Evolutionary conservation across 1,140 invertebrate genomes (phyloP).

Genomic region (Argopecten irradians): DNA sequence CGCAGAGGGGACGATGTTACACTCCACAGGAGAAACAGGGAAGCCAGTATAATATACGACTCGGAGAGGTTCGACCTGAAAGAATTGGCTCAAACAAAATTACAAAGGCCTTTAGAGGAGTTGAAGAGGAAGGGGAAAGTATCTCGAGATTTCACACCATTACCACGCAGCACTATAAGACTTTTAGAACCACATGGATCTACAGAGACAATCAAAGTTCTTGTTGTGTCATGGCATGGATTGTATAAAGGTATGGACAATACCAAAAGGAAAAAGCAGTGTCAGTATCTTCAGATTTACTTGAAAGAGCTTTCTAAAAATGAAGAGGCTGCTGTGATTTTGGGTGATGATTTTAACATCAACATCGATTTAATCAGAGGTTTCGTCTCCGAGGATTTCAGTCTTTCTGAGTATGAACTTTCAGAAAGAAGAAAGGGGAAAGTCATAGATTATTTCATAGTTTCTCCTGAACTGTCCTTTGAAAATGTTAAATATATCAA

Average conservation of each 20-base stretch:
- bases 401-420: neutral
- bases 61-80: neutral
- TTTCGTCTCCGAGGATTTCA: neutral
- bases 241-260: neutral
- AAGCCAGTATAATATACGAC: neutral
- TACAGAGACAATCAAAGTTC: neutral
- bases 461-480: neutral
- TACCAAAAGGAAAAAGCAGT: neutral
- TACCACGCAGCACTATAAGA: neutral
- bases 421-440: neutral
- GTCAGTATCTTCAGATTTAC: neutral
- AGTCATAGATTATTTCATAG: neutral
- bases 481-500: neutral
- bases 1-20: no score
- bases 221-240: neutral
- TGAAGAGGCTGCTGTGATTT: neutral
- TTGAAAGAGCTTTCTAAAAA: neutral
- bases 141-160: neutral
- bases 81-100: neutral
- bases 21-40: neutral
- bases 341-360: neutral
- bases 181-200: neutral
- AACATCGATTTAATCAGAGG: neutral
- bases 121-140: neutral
- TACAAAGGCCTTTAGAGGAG: neutral